Evolutionary conservation across 2,797 vertebrate species (phyloP).

Genomic region (Acrocephalus scirpaceus): DNA sequence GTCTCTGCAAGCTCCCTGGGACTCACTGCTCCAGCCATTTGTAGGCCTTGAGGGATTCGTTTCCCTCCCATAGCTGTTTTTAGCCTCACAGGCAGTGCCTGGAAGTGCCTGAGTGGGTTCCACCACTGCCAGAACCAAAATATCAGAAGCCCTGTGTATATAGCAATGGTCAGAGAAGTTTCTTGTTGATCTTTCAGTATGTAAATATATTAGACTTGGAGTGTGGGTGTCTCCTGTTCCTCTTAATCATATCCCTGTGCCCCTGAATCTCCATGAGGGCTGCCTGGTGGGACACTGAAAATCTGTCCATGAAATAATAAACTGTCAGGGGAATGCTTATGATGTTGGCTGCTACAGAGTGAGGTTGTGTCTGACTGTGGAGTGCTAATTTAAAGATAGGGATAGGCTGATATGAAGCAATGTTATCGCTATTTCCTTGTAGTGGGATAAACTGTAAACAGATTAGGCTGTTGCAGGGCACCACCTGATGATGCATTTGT

Average conservation of each 20-base stretch:
- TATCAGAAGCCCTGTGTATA: fast-evolving
- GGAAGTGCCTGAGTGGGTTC: not conserved
- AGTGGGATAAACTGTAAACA: not conserved
- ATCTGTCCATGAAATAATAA: not conserved
- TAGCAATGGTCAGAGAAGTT: not conserved
- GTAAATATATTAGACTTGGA: not conserved
- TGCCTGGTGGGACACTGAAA: not conserved
- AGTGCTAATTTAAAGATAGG: not conserved
- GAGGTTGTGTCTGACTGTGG: not conserved
- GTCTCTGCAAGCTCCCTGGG: not conserved
- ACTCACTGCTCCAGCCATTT: fast-evolving
- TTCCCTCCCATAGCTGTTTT: not conserved
- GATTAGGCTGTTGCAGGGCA: not conserved
- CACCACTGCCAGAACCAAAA: not conserved
- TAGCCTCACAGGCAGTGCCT: not conserved
- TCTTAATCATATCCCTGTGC: not conserved
- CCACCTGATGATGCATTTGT: not conserved
- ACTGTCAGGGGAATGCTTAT: not conserved
- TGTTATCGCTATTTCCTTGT: not conserved
- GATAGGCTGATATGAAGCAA: not conserved
- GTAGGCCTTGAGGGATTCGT: not conserved
- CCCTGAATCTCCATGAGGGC: fast-evolving
- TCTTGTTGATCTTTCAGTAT: not conserved
- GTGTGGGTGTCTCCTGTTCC: not conserved
- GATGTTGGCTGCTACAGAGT: not conserved